Evolutionary conservation across 2,797 vertebrate genomes (phyloP), one percentile per base, ranked within the genome.

Genomic region (Emys orbicularis): DNA sequence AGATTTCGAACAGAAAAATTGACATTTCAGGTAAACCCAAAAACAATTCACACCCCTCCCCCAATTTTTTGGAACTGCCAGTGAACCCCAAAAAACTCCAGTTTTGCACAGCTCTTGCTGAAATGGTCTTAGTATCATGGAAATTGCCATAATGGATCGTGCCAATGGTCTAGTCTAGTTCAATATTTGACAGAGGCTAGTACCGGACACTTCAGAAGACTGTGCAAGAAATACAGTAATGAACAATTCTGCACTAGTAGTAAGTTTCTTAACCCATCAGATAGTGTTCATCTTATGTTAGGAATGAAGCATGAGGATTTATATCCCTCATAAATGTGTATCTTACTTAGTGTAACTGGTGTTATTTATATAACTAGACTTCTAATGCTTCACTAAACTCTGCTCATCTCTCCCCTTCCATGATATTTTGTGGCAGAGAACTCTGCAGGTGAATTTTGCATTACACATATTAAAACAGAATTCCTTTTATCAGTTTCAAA

Each of bases 401-500:
- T 37, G 29, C 41, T 34, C 37, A 37, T 86, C 57, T 94, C 88
- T 82, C 80, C 86, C 89, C 47, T 92, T 44, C 27, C 18, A 18
- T 29, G 15, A 44, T 31, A 16, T 29, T 54, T 41, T 27, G 23
- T 19, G 41, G 76, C 77, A 88, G 79, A 84, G 80, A 90, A 84
- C 23, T 61, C 91, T 80, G 91, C 1, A 50, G 80, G 76, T 90
- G 84, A 91, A 97, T 95, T 97, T 92, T 92, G 88, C 88, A 95
- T 94, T 94, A 53, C 27, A 79, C 34, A 68, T 10, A 72, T 72
- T 37, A 77, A 77, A 61, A 94, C 89, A 92, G 86, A 87, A 77
- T 93, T 95, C 91, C 96, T 95, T 92, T 92, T 85, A 95, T 79
- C 79, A 56, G 77, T 79, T 96, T 97, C 92, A 83, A 83, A 93